Base-by-base conservation (phyloP, 23 tunicate genomes). In the Phallusia fumigata region DNA sequence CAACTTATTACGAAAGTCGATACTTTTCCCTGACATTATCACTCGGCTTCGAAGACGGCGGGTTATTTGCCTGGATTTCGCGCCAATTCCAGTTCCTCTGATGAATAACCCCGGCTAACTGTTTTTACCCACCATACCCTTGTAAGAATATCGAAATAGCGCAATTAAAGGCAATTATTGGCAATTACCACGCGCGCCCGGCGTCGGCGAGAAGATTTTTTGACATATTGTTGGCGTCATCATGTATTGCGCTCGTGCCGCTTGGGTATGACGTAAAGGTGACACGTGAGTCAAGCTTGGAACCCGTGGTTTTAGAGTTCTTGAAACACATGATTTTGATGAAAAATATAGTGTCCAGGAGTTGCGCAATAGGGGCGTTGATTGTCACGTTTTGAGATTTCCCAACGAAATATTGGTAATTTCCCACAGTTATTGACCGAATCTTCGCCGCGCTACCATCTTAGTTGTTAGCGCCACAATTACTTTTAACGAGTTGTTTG, bases 151-250 rank as follows among this genome's bases (percentile, higher is more conserved):
- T 58, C 69, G 28, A 58, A 58, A 58, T 58, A 58, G 69, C 15
- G 69, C 69, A 58, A 58, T 58, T 58, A 58, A 24, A 11, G 28
- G 28, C 69, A 58, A 58, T 58, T 58, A 58, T 58, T 8, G 11
- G 3, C 69, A 58, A 58, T 58, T 58, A 58, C 15, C 69, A 58
- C 69, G 16, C 69, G 69, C 15, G 15, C 11, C 69, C 16, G 69
- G 69, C 69, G 69, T 58, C 69, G 69, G 69, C 69, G 69, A 6
- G 69, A 22, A 58, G 69, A 16, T 58, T 58, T 40, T 58, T 58
- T 58, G 69, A 58, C 69, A 58, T 16, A 58, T 6, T 58, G 26
- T 58, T 58, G 69, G 69, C 69, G 69, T 58, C 69, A 58, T 24
- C 69, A 24, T 58, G 69, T 22, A 58, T 58, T 58, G 69, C 69